phyloP scores from a whole-genome alignment of 2,113 vertebrate species.

The Hippocampus mohnikei region DNA sequence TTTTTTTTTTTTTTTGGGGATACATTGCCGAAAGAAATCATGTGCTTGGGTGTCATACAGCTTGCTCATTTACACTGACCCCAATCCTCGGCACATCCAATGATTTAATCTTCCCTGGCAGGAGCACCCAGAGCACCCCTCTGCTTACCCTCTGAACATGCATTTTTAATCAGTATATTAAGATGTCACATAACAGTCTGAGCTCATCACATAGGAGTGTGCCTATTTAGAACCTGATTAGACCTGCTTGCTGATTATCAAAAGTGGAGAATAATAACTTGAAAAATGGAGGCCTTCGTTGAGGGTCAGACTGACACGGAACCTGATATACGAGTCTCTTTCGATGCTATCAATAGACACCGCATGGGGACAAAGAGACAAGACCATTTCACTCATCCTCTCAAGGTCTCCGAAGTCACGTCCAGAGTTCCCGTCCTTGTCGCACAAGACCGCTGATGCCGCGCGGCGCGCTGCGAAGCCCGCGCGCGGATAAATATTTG shows the following conservation, averaged over 20 bases:
- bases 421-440: conserved; percentile 52
- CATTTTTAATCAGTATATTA: conserved; percentile 74
- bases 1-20: too few species aligned
- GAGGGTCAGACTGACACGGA: not conserved
- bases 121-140: conserved; percentile 51
- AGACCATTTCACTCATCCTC: conserved; percentile 63
- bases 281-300: conserved; percentile 33
- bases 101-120: conserved; percentile 67
- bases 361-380: conserved; percentile 21
- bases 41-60: not conserved
- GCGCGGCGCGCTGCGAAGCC: conserved; percentile 37
- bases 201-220: conserved; percentile 78
- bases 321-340: conserved; percentile 16
- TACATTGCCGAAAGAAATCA: conserved; percentile 18
- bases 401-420: conserved; percentile 59
- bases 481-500: conserved; percentile 55
- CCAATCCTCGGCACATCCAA: conserved; percentile 52
- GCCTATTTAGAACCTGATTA: conserved; percentile 73
- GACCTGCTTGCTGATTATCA: conserved; percentile 64
- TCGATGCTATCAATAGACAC: conserved; percentile 6
- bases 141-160: conserved; percentile 63
- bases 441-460: conserved; percentile 55
- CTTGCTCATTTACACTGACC: conserved; percentile 64
- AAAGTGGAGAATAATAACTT: conserved; percentile 51
- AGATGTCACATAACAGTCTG: conserved; percentile 73